Evolutionary conservation across 2,797 vertebrate genomes (phyloP).

Genomic region (Sebastes wilsoni): DNA sequence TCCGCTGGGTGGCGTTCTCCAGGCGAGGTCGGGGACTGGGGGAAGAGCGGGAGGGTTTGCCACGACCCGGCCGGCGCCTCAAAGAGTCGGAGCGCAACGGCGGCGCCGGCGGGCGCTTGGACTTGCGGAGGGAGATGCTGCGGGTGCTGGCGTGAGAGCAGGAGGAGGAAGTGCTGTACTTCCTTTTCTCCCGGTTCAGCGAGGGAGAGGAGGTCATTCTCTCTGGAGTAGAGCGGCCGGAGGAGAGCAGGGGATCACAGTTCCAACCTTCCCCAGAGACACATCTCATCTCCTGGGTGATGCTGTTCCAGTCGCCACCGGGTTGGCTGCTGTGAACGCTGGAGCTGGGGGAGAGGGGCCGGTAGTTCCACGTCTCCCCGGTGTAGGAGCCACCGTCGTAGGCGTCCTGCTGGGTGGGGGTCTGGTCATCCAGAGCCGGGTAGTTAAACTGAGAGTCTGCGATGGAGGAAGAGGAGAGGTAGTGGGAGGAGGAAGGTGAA

Average conservation of each 20-base stretch:
- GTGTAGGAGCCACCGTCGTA: not conserved
- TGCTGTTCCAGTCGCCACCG: not conserved
- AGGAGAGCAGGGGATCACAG: slow-evolving; percentile 67
- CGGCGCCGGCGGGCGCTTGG: slow-evolving; percentile 90
- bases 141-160: slow-evolving; percentile 40
- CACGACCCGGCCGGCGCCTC: slow-evolving; percentile 80
- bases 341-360: slow-evolving; percentile 57
- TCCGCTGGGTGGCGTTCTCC: slow-evolving; percentile 75
- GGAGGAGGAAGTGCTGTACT: slow-evolving; percentile 35
- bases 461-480: slow-evolving; percentile 44
- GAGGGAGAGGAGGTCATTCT: slow-evolving; percentile 47
- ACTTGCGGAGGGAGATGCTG: slow-evolving; percentile 91
- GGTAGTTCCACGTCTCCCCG: slow-evolving; percentile 77
- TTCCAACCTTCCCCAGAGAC: slow-evolving; percentile 77
- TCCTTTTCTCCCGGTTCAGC: slow-evolving; percentile 14
- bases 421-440: slow-evolving; percentile 16
- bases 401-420: slow-evolving; percentile 65
- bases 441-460: slow-evolving; percentile 70
- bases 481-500: slow-evolving; percentile 55
- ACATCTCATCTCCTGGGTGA: slow-evolving; percentile 29
- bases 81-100: slow-evolving; percentile 92
- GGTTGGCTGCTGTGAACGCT: slow-evolving; percentile 39
- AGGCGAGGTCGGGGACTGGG: slow-evolving; percentile 81
- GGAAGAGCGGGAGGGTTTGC: slow-evolving; percentile 61
- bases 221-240: slow-evolving; percentile 74